Evolutionary conservation across 2,797 vertebrate species (phyloP).

Genomic region (Sternotherus odoratus): DNA sequence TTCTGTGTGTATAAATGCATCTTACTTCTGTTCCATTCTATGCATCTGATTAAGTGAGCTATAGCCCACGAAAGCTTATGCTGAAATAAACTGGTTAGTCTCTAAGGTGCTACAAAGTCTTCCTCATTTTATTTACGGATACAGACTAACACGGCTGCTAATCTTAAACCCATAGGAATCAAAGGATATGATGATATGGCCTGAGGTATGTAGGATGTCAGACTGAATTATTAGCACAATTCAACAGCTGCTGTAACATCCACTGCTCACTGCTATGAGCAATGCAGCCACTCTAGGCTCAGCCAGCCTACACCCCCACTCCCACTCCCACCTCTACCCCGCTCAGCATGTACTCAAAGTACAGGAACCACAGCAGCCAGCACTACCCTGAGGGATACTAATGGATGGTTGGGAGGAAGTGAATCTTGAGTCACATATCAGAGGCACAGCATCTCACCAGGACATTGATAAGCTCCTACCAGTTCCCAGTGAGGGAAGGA

Average conservation of each 20-base stretch:
- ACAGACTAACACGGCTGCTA: too few species aligned
- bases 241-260: neutral
- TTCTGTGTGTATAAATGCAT: too few species aligned
- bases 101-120: too few species aligned
- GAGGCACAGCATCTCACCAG: neutral
- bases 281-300: neutral
- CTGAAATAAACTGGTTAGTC: too few species aligned
- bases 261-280: too few species aligned
- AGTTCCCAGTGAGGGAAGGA: accelerated
- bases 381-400: neutral
- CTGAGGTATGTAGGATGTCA: neutral
- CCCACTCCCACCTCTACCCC: neutral
- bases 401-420: neutral
- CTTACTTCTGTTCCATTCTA: too few species aligned
- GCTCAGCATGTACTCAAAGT: accelerated
- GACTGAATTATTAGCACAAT: neutral
- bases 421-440: neutral
- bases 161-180: neutral
- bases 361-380: neutral
- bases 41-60: too few species aligned
- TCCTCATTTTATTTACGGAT: too few species aligned
- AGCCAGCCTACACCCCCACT: neutral
- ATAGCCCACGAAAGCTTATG: too few species aligned
- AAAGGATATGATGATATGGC: neutral
- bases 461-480: neutral